Percentiles rank a stretch among this genome's conserved stretches.
Conservation (phyloP, 2,888 invertebrate genomes). For the Opisthograptis luteolata region DNA sequence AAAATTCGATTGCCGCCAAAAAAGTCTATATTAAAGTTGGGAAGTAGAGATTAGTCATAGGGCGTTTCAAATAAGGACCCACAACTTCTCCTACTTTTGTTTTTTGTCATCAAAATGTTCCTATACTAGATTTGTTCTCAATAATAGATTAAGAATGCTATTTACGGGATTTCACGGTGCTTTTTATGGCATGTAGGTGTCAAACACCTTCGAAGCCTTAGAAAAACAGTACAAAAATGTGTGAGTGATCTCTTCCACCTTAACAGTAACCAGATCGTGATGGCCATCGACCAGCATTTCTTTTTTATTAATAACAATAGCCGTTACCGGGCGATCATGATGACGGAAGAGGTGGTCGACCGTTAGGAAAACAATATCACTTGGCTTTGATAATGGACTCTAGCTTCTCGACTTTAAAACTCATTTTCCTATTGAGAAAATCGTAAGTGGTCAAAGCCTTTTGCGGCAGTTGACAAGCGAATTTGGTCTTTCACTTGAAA, state of each 20-base stretch:
- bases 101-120: too few relatives aligned
- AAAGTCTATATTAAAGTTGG: too few relatives aligned
- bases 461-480: neutral
- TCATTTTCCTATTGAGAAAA: neutral
- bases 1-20: too few relatives aligned
- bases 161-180: too few relatives aligned
- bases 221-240: constrained; percentile 33
- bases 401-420: neutral
- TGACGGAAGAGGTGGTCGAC: constrained; percentile 61
- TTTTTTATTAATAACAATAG: constrained; percentile 56
- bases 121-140: too few relatives aligned
- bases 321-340: constrained; percentile 67
- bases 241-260: constrained; percentile 34
- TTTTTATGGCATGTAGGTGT: too few relatives aligned
- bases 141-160: too few relatives aligned
- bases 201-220: constrained; percentile 4
- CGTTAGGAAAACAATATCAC: constrained; percentile 46
- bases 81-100: too few relatives aligned
- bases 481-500: neutral
- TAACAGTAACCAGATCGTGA: constrained; percentile 44
- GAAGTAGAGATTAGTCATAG: too few relatives aligned
- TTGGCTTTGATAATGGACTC: constrained; percentile 3
- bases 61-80: too few relatives aligned
- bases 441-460: neutral
- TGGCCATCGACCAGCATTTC: constrained; percentile 31